Conservation (phyloP, 2,888 invertebrate genomes). For the Pterostichus madidus region DNA sequence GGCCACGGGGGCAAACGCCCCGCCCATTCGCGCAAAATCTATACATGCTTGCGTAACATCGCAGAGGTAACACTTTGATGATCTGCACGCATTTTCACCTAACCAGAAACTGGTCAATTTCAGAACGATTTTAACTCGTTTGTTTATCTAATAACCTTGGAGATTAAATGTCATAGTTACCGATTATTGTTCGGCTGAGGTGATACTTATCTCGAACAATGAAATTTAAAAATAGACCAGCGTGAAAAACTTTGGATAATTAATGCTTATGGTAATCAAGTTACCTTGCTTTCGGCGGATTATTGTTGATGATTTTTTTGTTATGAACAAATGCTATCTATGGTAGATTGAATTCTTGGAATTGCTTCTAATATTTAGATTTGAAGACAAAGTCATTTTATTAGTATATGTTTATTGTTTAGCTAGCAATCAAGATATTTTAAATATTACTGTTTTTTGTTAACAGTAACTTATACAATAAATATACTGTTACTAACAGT, state of each 20-base stretch:
- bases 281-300: slow-evolving; percentile 36
- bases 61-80: slow-evolving; percentile 25
- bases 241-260: slow-evolving; percentile 36
- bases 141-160: slow-evolving; percentile 36
- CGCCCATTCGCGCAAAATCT: slow-evolving; percentile 69
- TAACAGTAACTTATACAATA: no score
- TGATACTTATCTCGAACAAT: slow-evolving; percentile 1
- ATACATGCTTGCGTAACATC: slow-evolving; percentile 69
- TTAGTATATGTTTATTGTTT: no score
- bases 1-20: slow-evolving; percentile 12
- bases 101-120: slow-evolving; percentile 9
- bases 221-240: slow-evolving; percentile 10
- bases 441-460: background rate
- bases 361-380: no score
- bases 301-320: slow-evolving; percentile 14
- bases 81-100: slow-evolving; percentile 6
- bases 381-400: no score
- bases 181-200: slow-evolving; percentile 14
- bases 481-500: no score
- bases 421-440: no score
- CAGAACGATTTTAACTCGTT: background rate
- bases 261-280: slow-evolving; percentile 29
- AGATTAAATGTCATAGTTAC: slow-evolving; percentile 21
- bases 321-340: background rate
- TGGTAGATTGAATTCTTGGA: background rate